Evolutionary conservation across 2,888 invertebrate species (phyloP).

Genomic region (Cylindroiulus punctatus): DNA sequence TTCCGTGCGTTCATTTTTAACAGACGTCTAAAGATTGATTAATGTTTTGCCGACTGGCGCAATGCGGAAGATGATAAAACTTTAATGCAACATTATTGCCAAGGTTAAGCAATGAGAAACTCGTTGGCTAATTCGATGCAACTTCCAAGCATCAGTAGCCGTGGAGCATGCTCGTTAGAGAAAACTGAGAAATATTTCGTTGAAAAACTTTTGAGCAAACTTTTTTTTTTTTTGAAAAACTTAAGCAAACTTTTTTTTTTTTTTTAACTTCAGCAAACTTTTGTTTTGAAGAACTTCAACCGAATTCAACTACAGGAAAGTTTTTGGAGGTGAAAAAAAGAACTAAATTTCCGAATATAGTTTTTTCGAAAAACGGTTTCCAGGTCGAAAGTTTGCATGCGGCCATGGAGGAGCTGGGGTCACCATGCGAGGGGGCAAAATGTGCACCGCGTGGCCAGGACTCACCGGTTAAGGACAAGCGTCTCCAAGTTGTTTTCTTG

Average conservation of each 20-base stretch:
- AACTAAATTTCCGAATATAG: neutral
- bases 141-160: neutral
- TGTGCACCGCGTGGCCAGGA: conserved; percentile 29
- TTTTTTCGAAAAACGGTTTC: neutral
- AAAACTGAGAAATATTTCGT: neutral
- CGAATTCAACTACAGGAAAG: neutral
- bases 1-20: neutral
- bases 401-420: neutral
- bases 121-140: neutral
- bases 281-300: too few species aligned
- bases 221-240: too few species aligned
- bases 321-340: neutral
- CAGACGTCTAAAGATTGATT: neutral
- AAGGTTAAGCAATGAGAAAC: neutral
- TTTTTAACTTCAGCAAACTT: too few species aligned
- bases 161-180: neutral
- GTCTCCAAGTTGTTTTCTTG: conserved; percentile 55
- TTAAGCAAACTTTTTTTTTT: too few species aligned
- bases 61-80: neutral
- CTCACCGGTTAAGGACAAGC: conserved; percentile 53
- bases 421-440: neutral
- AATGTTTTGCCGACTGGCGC: too few species aligned
- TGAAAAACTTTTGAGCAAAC: neutral
- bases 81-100: neutral
- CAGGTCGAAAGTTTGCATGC: neutral